Evolutionary conservation across 2,797 vertebrate genomes (phyloP), one percentile per base, ranked within the genome.

Genomic region (Spinibarbus caldwelli): DNA sequence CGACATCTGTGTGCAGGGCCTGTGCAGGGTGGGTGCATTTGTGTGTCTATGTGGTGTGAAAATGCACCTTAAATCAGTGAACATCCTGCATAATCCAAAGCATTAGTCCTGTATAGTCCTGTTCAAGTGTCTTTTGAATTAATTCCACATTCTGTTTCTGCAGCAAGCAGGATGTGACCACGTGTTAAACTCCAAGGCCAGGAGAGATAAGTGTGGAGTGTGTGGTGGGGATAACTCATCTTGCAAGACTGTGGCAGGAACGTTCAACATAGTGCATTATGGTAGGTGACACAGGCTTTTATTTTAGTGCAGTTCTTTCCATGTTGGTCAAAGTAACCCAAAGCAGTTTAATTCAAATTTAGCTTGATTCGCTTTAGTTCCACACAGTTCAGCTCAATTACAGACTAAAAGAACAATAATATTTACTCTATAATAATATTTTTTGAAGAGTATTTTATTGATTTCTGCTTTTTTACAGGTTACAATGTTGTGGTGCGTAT

Each of bases 161-260:
- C 96, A 99, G 98, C 98, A 99, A 98, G 98, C 98, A 45, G 98
- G 98, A 94, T 99, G 98, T 26, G 98, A 99, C 96, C 98, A 99
- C 75, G 96, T 99, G 87, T 93, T 99, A 91, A 99, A 99, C 95
- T 99, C 98, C 84, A 99, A 99, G 95, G 98, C 98, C 89, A 96
- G 98, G 92, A 96, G 96, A 95, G 98, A 99, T 95, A 99, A 99
- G 92, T 99, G 98, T 88, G 98, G 98, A 2, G 96, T 99, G 87
- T 99, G 98, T 38, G 98, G 98, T 86, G 98, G 98, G 3, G 98
- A 99, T 94, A 99, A 99, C 92, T 99, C 98, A 80, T 99, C 98
- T 29, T 99, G 98, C 95, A 99, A 97, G 95, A 97, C 98, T 5
- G 95, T 99, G 79, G 96, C 97, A 71, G 97, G 96, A 89, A 99